These are phyloP conservation scores for Eueremaeus valkanovi DNA, from an alignment of 2,888 invertebrate genomes.

Conservation along the genomic window DNA sequence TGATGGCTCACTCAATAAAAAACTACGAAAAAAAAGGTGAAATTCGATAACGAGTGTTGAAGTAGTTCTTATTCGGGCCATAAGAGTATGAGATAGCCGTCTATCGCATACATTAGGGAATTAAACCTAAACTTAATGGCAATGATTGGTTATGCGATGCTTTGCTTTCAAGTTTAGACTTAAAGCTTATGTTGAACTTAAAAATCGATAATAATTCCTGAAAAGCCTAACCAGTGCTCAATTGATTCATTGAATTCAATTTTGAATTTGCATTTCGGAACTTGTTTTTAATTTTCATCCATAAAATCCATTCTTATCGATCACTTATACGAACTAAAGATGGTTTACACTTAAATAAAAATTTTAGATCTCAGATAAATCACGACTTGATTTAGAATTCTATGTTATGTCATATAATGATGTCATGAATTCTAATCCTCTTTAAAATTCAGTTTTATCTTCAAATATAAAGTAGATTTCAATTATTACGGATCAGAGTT, in stretches of 20 bases:
- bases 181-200: background rate
- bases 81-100: background rate
- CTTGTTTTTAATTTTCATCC: background rate
- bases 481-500: too few relatives aligned
- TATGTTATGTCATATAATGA: background rate
- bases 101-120: slow-evolving; percentile 6
- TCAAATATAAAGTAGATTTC: too few relatives aligned
- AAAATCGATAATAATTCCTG: background rate
- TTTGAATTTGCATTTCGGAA: background rate
- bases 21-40: background rate
- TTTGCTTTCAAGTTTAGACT: background rate
- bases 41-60: slow-evolving; percentile 7
- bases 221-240: background rate
- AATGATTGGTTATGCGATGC: background rate
- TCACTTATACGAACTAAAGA: background rate
- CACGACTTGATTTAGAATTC: background rate
- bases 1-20: background rate
- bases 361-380: background rate
- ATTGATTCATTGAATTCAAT: background rate
- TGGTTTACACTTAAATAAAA: background rate
- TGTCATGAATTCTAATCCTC: background rate
- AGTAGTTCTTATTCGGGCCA: background rate
- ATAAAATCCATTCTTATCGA: background rate
- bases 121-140: background rate
- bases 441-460: too few relatives aligned